Conservation (phyloP, 2,113 vertebrate species). For the Callipepla squamata region DNA sequence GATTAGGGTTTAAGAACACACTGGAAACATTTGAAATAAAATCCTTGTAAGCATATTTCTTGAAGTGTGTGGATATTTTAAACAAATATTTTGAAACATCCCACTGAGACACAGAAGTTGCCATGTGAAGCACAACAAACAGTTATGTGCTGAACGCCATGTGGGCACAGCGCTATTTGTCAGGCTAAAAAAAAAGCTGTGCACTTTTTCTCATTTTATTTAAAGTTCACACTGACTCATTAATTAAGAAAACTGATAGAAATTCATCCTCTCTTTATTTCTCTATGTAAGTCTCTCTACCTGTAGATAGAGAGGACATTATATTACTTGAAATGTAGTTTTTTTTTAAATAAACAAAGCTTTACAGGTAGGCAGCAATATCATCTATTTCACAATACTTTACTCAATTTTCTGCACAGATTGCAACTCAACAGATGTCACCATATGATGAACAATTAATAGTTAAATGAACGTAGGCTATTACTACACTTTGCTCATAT, state of each 20-base stretch:
- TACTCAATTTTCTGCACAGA: not conserved
- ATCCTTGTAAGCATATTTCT: not conserved
- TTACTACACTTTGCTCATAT: not conserved
- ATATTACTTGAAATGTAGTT: not conserved
- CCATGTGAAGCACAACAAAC: not conserved
- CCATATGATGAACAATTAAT: not conserved
- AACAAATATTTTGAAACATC: not conserved
- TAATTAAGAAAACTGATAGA: not conserved
- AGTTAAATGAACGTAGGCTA: conserved; percentile 49
- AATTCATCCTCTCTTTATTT: not conserved
- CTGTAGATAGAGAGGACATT: not conserved
- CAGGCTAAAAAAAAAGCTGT: not conserved
- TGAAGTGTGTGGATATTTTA: not conserved
- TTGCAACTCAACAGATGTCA: not conserved
- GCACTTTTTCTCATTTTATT: not conserved
- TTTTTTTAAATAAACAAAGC: not conserved
- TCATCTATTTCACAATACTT: not conserved
- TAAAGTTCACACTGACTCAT: not conserved
- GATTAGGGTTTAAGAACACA: not conserved
- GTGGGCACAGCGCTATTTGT: not conserved
- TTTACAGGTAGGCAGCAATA: not conserved
- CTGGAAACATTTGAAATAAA: not conserved
- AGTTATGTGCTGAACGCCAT: fast-evolving
- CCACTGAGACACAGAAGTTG: not conserved
- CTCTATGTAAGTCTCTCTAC: not conserved